A percentile compares a stretch with the other conserved stretches of the same genome.
Conservation (phyloP, 2,113 vertebrate species). For the Arenaria interpres region DNA sequence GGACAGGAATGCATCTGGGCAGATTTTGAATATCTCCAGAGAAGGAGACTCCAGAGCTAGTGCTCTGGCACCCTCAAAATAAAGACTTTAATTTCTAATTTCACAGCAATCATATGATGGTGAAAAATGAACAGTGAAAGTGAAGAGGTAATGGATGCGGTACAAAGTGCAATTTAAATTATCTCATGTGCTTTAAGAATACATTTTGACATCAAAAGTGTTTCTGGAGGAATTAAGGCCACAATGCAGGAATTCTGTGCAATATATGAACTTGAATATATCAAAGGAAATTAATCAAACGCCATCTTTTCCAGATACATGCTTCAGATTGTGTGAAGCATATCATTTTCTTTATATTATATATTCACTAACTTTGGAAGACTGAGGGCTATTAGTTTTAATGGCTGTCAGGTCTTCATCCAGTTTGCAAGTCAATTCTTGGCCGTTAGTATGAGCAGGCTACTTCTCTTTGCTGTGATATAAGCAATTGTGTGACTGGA, state of each 20-base stretch:
- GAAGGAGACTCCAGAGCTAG: too few relatives aligned
- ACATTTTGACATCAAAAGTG: not conserved
- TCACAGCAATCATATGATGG: not conserved
- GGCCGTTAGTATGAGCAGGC: not conserved
- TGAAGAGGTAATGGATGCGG: not conserved
- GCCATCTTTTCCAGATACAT: not conserved
- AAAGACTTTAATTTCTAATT: not conserved
- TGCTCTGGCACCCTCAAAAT: too few relatives aligned
- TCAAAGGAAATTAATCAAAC: not conserved
- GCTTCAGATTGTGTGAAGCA: not conserved
- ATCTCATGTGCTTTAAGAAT: not conserved
- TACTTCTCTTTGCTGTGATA: not conserved
- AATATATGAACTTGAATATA: not conserved
- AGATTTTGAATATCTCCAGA: too few relatives aligned
- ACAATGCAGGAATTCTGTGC: not conserved
- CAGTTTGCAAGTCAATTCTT: not conserved
- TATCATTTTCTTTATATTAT: not conserved
- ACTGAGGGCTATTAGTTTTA: not conserved
- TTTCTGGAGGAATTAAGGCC: not conserved
- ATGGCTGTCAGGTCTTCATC: not conserved
- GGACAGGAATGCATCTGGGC: too few relatives aligned
- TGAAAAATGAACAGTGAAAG: not conserved
- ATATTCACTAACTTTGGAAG: not conserved
- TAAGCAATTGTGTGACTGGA: not conserved
- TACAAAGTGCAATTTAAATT: not conserved